Base-by-base conservation (phyloP, 2,888 invertebrate species). In the Neuroscelio doddi region DNA sequence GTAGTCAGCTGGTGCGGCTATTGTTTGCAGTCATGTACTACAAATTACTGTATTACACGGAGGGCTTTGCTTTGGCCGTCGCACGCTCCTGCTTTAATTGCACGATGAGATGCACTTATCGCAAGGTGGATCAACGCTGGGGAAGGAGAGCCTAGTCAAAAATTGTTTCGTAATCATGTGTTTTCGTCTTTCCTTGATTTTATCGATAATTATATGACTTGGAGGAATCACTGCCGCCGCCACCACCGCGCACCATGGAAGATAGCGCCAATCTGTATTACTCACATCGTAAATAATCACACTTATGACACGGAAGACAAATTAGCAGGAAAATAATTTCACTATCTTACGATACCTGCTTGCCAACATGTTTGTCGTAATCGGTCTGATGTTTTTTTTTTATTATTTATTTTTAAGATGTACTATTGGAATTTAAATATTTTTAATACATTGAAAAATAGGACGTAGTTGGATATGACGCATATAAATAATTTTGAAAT, bases 1-100 rank as follows among this genome's bases (percentile, higher is more conserved):
- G n/a, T n/a, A 51, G 16, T 26, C 52, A 27, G 50, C 41, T 49
- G 49, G 39, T 41, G 44, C 41, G 42, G 36, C 61, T 52, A 65
- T 65, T 65, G 65, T 61, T 65, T 65, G 61, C 65, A 65, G 49
- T 52, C 65, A 24, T 65, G 65, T 65, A 65, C 44, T 65, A 65
- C 65, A 65, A 65, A 61, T 65, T 65, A 65, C 65, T 61, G 65
- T 61, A 65, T 65, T 65, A 65, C 64, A 46, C 57, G 39, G 34
- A 34, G 34, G 34, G 51, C 51, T 24, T 27, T 24, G 39, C 41
- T 16, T 36, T 16, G 30, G 30, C 14, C 27, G 49, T 34, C 14
- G 34, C 44, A 36, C 52, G 30, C 32, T 39, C 24, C 42, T 30
- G 30, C 34, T 34, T 34, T 34, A 34, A 34, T 34, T 34, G 34